phyloP scores from a whole-genome alignment of 1,140 invertebrate species.

The Apis laboriosa region DNA sequence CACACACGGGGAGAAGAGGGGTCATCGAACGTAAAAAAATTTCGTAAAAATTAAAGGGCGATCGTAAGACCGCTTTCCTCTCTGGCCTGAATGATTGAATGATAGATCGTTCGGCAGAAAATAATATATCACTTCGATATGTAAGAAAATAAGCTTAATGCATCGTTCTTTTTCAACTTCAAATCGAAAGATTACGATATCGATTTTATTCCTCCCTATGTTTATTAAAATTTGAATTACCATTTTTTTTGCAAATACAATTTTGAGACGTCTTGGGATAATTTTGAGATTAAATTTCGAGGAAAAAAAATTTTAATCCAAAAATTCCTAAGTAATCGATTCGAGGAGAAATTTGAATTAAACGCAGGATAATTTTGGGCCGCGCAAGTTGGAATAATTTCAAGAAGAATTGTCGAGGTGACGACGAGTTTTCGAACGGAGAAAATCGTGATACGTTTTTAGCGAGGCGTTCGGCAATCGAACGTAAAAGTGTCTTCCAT shows the following conservation, averaged over 20 bases:
- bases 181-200: neutral
- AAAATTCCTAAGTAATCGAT: neutral
- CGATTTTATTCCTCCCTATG: neutral
- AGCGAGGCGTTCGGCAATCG: neutral
- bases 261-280: neutral
- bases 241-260: neutral
- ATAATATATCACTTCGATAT: neutral
- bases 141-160: neutral
- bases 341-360: neutral
- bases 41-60: neutral
- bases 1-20: conserved; percentile 64
- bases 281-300: neutral
- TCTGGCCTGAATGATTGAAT: neutral
- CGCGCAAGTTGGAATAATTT: neutral
- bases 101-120: neutral
- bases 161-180: neutral
- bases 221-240: no score
- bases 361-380: neutral
- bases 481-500: conserved; percentile 24
- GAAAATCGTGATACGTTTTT: neutral
- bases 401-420: neutral
- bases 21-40: conserved; percentile 22
- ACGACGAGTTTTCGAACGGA: neutral
- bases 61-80: neutral
- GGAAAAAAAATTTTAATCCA: no score